Percentiles rank a stretch among this genome's conserved stretches.
Evolutionary conservation across 37 sponge, comb jelly and placozoan species (phyloP).

Genomic region (Beroe forskalii): DNA sequence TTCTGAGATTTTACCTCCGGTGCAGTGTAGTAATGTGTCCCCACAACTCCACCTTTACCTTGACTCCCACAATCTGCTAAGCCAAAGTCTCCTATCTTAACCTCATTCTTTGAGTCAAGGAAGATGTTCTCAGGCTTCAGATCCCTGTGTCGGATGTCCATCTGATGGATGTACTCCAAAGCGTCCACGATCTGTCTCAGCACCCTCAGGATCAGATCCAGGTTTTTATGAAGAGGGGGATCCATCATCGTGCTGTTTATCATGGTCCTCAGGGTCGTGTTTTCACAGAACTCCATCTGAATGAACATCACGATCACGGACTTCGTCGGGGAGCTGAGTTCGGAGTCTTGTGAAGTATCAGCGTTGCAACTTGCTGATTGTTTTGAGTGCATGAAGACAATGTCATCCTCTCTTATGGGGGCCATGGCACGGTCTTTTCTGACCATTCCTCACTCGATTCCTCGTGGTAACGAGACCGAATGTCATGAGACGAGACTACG

Average conservation of each 20-base stretch:
- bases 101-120: slow-evolving; percentile 82
- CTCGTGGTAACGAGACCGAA: background rate
- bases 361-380: background rate
- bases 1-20: background rate
- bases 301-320: slow-evolving; percentile 26
- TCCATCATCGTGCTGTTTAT: slow-evolving; percentile 67
- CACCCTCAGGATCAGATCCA: slow-evolving; percentile 73
- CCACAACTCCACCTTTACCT: background rate
- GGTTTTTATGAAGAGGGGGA: slow-evolving; percentile 68
- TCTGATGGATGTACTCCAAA: slow-evolving; percentile 85
- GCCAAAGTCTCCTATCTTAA: slow-evolving; percentile 99
- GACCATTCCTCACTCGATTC: background rate
- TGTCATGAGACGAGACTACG: background rate
- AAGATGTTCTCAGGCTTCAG: slow-evolving; percentile 97
- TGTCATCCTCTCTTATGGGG: slow-evolving; percentile 21
- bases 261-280: slow-evolving; percentile 81
- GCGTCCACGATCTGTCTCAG: slow-evolving; percentile 93
- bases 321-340: background rate
- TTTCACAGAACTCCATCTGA: slow-evolving; percentile 99
- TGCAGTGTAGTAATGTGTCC: slow-evolving; percentile 48
- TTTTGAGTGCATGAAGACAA: background rate
- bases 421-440: too few relatives aligned
- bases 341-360: background rate
- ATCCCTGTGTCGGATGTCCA: slow-evolving; percentile 92
- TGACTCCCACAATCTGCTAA: slow-evolving; percentile 71